Evolutionary conservation across 2,888 invertebrate species (phyloP), one percentile per base, ranked within the genome.

Genomic region (Patella caerulea): DNA sequence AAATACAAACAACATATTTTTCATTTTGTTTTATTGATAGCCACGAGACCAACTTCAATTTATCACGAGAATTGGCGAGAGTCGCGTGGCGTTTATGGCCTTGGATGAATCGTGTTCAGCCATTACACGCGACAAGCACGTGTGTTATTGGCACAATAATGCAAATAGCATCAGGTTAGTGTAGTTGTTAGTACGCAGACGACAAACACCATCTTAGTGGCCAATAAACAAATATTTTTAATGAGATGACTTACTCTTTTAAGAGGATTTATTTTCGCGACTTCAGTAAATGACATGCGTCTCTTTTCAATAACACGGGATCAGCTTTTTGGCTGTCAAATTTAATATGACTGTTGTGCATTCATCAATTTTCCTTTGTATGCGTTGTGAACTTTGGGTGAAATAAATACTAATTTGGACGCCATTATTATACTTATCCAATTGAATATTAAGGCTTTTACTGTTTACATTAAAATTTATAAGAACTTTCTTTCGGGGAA

Each of bases 181-280:
- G 65, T 65, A 65, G 65, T 65, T 24, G 19, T 65, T 19, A 24
- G 65, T 65, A 65, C 19, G 65, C 19, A 24, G 65, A 65, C 65
- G 24, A 65, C 65, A 65, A 65, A 65, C 24, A 24, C 65, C 65
- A 65, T 65, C 65, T 65, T 65, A 24, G 65, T 65, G 19, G 65
- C 24, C 65, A 65, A 65, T 65, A 65, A 65, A 65, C 65, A 65
- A 65, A 65, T 65, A 65, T 65, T 65, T 65, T 65, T 65, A 65
- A 65, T 65, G 65, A 65, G 65, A 65, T 65, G 65, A 65, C 65
- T 65, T 65, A 24, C 65, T 24, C 24, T 24, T 24, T 65, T 14
- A 19, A 19, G 9, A 19, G 65, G 65, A 65, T 65, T 45, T 65
- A 65, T 65, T 65, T 65, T 65, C 65, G 24, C 65, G 65, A 65